phyloP scores from a whole-genome alignment of 2,797 vertebrate species.

The Mormyrops boulengeri region DNA sequence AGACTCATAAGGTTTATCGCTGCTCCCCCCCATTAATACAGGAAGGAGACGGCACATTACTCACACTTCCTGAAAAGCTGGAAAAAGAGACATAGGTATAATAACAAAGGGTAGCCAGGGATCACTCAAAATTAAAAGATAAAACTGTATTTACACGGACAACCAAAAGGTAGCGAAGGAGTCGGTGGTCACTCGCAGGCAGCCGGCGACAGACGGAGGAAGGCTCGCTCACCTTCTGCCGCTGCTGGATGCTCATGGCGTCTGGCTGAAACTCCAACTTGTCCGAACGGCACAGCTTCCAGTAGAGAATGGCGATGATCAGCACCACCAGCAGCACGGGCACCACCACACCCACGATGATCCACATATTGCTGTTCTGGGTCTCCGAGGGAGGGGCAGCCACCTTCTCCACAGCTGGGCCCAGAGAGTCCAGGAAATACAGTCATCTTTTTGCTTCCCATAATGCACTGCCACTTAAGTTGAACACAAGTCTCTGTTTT shows the following conservation, averaged over 20 bases:
- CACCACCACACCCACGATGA: slow-evolving; percentile 85
- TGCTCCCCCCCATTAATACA: not conserved
- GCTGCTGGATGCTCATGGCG: slow-evolving; percentile 86
- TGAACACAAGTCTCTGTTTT: not conserved
- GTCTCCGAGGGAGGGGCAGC: slow-evolving; percentile 71
- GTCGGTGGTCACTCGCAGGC: not conserved
- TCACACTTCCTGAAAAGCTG: not conserved
- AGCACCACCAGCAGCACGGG: slow-evolving; percentile 81
- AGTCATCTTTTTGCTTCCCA: not conserved
- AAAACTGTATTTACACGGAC: not conserved
- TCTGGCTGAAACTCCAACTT: slow-evolving; percentile 96
- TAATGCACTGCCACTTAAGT: not conserved
- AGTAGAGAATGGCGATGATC: slow-evolving; percentile 91
- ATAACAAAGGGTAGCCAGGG: not conserved
- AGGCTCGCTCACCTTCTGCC: slow-evolving; percentile 81
- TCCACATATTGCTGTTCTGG: slow-evolving; percentile 84
- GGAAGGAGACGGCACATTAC: not conserved
- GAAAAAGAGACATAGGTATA: not conserved
- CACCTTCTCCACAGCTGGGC: slow-evolving; percentile 77
- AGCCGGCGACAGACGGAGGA: not conserved
- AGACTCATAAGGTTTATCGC: not conserved
- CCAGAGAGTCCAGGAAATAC: not conserved
- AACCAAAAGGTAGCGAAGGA: not conserved
- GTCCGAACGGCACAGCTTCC: slow-evolving; percentile 93
- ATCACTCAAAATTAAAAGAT: not conserved